phyloP scores from a whole-genome alignment of 2,888 invertebrate genomes.

The Sphaeridia pumilis region DNA sequence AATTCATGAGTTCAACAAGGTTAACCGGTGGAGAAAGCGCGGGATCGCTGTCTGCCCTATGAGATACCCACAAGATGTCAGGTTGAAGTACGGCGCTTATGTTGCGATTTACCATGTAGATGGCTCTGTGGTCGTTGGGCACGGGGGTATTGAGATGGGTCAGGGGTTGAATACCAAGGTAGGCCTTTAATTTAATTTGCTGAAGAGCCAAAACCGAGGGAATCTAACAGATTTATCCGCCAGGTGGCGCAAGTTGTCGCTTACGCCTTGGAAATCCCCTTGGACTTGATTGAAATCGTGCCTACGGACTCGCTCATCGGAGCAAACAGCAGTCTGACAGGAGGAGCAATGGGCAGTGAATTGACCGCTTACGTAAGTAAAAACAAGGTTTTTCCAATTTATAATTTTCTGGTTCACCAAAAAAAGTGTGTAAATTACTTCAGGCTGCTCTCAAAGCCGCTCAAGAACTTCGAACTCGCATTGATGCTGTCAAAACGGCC shows the following conservation, averaged over 20 bases:
- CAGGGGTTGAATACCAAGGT: conserved; percentile 43
- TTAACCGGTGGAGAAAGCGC: conserved; percentile 69
- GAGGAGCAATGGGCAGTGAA: conserved; percentile 39
- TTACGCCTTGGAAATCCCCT: conserved; percentile 39
- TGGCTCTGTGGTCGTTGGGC: conserved; percentile 40
- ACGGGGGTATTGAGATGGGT: conserved; percentile 42
- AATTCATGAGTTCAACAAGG: conserved; percentile 52
- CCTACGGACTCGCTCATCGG: conserved; percentile 37
- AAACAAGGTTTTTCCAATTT: neutral
- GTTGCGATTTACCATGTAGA: conserved; percentile 48
- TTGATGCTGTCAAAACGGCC: conserved; percentile 39
- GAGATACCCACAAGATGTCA: conserved; percentile 50
- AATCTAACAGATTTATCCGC: conserved; percentile 22
- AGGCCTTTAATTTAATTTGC: no score
- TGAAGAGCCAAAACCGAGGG: neutral
- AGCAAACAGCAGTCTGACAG: conserved; percentile 38
- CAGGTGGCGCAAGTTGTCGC: conserved; percentile 43
- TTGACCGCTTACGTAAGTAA: conserved; percentile 37
- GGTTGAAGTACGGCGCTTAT: conserved; percentile 48
- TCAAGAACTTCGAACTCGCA: conserved; percentile 37
- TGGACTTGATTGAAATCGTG: conserved; percentile 39
- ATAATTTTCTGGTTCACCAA: conserved; percentile 38
- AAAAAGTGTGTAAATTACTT: conserved; percentile 4
- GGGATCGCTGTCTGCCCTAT: conserved; percentile 52
- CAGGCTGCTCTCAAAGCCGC: conserved; percentile 39